Evolutionary conservation across 2,888 invertebrate genomes (phyloP).

Genomic region (Cephonodes hylas): DNA sequence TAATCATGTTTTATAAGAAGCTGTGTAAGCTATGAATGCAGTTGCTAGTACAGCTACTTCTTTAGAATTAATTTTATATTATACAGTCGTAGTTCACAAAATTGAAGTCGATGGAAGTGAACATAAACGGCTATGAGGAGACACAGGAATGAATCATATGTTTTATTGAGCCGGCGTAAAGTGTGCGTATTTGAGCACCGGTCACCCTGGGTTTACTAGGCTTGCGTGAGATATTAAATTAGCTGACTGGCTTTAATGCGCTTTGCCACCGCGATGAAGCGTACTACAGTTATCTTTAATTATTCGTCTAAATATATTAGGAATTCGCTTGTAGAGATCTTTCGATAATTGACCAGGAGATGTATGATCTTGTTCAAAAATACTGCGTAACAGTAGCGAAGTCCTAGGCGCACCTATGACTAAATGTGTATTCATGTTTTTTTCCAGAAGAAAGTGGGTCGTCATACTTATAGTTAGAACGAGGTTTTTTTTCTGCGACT

Average conservation of each 20-base stretch:
- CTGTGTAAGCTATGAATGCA: background rate
- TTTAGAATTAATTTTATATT: background rate
- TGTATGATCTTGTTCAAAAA: too few relatives aligned
- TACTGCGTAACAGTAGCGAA: too few relatives aligned
- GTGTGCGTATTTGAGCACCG: slow-evolving; percentile 35
- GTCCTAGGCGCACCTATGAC: too few relatives aligned
- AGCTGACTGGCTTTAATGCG: slow-evolving; percentile 24
- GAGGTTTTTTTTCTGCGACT: too few relatives aligned
- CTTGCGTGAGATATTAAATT: slow-evolving; percentile 39
- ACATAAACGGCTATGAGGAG: background rate
- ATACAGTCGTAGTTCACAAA: too few relatives aligned
- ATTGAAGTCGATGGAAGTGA: background rate
- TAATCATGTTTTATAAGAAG: background rate
- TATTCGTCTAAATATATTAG: background rate
- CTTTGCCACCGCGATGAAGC: slow-evolving; percentile 12
- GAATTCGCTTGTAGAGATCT: slow-evolving; percentile 16
- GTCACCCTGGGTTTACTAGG: slow-evolving; percentile 37
- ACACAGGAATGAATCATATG: slow-evolving; percentile 39
- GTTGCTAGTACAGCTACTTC: background rate
- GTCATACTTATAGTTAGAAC: too few relatives aligned
- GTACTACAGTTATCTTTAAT: background rate
- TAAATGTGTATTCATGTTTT: too few relatives aligned
- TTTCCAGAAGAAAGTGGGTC: too few relatives aligned
- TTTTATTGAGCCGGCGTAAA: slow-evolving; percentile 45
- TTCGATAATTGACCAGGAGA: slow-evolving; percentile 9